A percentile compares a stretch with the other conserved stretches of the same genome.
Evolutionary conservation across 2,113 vertebrate genomes (phyloP).

Genomic region (Argyrosomus japonicus): DNA sequence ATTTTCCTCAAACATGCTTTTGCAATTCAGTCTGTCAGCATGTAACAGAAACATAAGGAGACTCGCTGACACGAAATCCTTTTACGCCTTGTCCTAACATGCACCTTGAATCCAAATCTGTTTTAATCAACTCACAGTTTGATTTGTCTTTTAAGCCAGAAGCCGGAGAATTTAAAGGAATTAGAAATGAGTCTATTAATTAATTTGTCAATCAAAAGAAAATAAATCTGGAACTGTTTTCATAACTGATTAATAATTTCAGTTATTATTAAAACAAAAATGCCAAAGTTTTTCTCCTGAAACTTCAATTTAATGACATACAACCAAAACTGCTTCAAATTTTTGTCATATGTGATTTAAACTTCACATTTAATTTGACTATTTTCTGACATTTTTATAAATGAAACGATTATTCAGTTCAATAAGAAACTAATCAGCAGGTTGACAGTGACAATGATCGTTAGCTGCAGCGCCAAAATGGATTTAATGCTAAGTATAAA

Average conservation of each 20-base stretch:
- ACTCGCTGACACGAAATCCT: background rate
- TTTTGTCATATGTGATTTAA: background rate
- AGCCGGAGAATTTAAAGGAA: background rate
- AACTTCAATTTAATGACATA: too few relatives aligned
- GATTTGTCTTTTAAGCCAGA: background rate
- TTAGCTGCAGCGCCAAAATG: background rate
- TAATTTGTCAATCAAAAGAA: background rate
- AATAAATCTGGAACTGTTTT: background rate
- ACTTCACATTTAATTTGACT: background rate
- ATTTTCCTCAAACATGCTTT: slow-evolving; percentile 24
- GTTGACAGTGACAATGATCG: too few relatives aligned
- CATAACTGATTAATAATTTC: background rate
- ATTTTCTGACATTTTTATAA: background rate
- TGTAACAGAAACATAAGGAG: background rate
- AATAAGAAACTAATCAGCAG: background rate
- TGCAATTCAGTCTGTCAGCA: slow-evolving; percentile 1
- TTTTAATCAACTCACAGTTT: background rate
- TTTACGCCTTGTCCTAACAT: slow-evolving; percentile 6
- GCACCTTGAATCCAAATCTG: slow-evolving; percentile 16
- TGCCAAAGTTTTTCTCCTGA: too few relatives aligned
- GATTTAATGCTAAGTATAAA: background rate
- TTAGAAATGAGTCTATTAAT: background rate
- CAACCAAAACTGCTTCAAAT: background rate
- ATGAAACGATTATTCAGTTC: background rate
- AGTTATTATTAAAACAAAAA: background rate